Base-by-base conservation (phyloP, 2,113 vertebrate species). In the Rhea pennata region DNA sequence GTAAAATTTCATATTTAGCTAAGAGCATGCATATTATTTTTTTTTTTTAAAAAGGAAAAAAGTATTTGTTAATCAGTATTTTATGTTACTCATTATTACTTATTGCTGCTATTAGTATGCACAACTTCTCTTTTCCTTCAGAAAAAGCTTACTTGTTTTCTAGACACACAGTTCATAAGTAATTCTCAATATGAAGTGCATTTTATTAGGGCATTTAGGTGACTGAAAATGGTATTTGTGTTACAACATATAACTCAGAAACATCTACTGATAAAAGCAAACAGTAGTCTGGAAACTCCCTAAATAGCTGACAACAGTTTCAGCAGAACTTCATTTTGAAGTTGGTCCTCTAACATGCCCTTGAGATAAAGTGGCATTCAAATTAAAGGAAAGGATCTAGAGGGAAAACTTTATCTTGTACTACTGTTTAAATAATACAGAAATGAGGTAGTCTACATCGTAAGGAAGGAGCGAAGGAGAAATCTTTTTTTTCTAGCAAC, bases 211-310 rank as follows among this genome's bases (percentile, higher is more conserved):
- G 91, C 56, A 81, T 70, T 7, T 67, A 6, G 2, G 36, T 86
- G 56, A 75, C 86, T 89, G 40, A 93, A 96, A 87, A 96, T 96
- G 88, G 82, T 95, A 51, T 51, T 85, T 15, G 9, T 92, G 67
- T 93, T 94, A 90, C 61, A 94, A 89, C 26, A 95, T 91, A 92
- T 40, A 92, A 77, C 27, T 62, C 62, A 90, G n/a, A 96, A 97
- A 71, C 93, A 93, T 95, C 85, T 96, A 92, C 88, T 92, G 84
- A 69, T 78, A 92, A 93, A 97, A 97, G 84, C 93, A 92, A 96
- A 78, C 81, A 94, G 51, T 75, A 93, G 87, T 69, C 77, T 88
- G 61, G 78, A 93, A 91, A 93, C 44, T 74, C 91, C 96, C 96
- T 85, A 96, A 96, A 87, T 65, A 83, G 76, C 62, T 75, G 77